Percentiles rank a stretch among this genome's conserved stretches.
Conservation (phyloP, 2,888 invertebrate species). For the Drosophila stalkeri region DNA sequence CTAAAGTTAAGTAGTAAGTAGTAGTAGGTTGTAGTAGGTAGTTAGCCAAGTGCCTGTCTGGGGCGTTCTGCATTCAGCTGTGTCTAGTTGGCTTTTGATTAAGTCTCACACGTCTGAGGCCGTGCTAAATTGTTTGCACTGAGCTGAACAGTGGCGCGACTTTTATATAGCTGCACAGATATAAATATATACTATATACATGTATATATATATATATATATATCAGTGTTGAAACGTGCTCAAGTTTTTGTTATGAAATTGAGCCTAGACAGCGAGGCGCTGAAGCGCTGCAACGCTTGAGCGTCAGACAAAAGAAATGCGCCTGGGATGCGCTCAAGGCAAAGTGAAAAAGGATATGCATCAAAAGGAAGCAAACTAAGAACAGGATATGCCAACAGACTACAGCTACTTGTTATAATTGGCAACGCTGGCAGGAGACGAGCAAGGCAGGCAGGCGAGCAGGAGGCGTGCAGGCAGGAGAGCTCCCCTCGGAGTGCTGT, state of each 20-base stretch:
- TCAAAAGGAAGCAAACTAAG: constrained; percentile 74
- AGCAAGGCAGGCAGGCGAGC: background rate
- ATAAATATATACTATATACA: no score
- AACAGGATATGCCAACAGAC: constrained; percentile 62
- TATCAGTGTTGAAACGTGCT: constrained; percentile 61
- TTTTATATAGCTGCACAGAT: no score
- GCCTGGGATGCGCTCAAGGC: constrained; percentile 37
- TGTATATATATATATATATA: background rate
- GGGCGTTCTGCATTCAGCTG: constrained; percentile 25
- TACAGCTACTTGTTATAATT: constrained; percentile 75
- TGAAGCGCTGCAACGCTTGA: constrained; percentile 27
- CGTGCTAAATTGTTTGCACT: constrained; percentile 76
- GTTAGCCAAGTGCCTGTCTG: constrained; percentile 42
- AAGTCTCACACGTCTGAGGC: constrained; percentile 72
- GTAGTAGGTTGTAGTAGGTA: background rate
- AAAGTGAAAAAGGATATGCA: constrained; percentile 63
- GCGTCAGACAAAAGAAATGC: constrained; percentile 64
- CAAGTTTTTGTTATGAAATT: constrained; percentile 80
- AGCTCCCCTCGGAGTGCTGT: background rate
- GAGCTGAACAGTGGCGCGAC: constrained; percentile 24
- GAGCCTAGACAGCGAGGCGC: constrained; percentile 66
- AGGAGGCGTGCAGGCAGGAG: background rate
- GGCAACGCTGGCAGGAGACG: constrained; percentile 49
- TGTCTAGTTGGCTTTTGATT: constrained; percentile 73
- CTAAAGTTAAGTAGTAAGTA: constrained; percentile 43